A percentile compares a stretch with the other conserved stretches of the same genome.
Conservation (phyloP, 2,113 vertebrate genomes). For the Hydrochoerus hydrochaeris region DNA sequence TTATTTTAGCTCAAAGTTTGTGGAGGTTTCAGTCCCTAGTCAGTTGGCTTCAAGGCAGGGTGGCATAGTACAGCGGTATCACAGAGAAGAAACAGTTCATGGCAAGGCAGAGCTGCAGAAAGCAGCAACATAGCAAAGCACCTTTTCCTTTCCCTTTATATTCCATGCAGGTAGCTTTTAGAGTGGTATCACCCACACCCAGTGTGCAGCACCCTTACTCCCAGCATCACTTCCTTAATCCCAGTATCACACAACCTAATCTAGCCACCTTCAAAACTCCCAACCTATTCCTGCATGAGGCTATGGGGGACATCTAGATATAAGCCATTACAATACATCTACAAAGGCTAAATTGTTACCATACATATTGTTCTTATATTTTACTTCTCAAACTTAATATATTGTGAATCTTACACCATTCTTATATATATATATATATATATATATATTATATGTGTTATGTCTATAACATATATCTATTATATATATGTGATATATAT, state of each 20-base stretch:
- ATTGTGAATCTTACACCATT: background rate
- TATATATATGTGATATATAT: background rate
- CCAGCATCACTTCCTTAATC: background rate
- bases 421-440: background rate
- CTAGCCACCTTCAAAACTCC: background rate
- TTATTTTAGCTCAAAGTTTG: background rate
- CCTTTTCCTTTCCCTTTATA: background rate
- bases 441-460: background rate
- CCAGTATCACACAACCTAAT: background rate
- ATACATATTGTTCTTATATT: background rate
- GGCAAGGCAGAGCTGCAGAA: background rate
- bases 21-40: background rate
- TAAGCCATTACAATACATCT: background rate
- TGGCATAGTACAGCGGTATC: background rate
- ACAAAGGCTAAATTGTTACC: background rate
- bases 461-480: background rate
- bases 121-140: background rate
- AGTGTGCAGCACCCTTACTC: background rate
- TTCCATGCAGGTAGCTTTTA: background rate
- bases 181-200: background rate
- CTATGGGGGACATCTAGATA: background rate
- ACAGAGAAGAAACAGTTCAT: background rate
- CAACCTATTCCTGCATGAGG: background rate
- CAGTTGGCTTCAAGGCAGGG: background rate
- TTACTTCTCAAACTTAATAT: background rate